phyloP scores from a whole-genome alignment of 2,888 invertebrate genomes.

The Anodontia alba region DNA sequence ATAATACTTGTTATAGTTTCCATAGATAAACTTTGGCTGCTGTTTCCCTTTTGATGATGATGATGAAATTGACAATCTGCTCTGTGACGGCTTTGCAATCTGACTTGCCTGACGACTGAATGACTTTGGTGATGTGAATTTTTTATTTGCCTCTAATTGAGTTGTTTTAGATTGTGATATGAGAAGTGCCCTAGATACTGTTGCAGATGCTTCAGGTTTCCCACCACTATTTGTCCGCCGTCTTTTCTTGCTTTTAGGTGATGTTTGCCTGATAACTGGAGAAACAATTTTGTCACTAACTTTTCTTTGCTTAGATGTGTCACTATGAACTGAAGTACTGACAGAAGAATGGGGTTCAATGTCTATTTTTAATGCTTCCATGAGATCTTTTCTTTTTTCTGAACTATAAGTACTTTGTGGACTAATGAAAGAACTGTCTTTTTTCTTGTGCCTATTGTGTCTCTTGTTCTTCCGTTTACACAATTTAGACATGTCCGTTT shows the following conservation, averaged over 20 bases:
- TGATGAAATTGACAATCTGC: conserved; percentile 18
- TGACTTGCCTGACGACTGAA: conserved; percentile 53
- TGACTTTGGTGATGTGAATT: conserved; percentile 61
- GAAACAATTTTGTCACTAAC: conserved; percentile 76
- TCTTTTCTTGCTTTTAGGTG: conserved; percentile 72
- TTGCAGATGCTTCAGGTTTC: conserved; percentile 56
- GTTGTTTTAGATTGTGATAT: conserved; percentile 49
- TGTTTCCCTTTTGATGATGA: conserved; percentile 57
- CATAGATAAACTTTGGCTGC: conserved; percentile 93
- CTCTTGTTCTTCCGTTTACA: conserved; percentile 67
- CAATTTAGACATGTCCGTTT: conserved; percentile 66
- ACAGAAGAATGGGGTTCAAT: conserved; percentile 55
- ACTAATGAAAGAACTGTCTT: conserved; percentile 39
- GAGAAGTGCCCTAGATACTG: conserved; percentile 54
- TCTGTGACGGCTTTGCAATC: conserved; percentile 26
- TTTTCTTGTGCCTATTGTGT: conserved; percentile 66
- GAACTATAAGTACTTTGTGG: conserved; percentile 41
- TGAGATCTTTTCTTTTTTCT: conserved; percentile 68
- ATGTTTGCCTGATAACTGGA: conserved; percentile 78
- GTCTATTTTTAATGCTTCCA: conserved; percentile 74
- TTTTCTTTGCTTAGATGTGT: conserved; percentile 41
- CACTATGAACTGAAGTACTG: conserved; percentile 41
- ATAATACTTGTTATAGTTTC: conserved; percentile 98
- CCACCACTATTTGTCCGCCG: conserved; percentile 73
- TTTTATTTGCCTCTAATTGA: conserved; percentile 39